Evolutionary conservation across 2,797 vertebrate genomes (phyloP).

Genomic region (Myotis daubentonii): DNA sequence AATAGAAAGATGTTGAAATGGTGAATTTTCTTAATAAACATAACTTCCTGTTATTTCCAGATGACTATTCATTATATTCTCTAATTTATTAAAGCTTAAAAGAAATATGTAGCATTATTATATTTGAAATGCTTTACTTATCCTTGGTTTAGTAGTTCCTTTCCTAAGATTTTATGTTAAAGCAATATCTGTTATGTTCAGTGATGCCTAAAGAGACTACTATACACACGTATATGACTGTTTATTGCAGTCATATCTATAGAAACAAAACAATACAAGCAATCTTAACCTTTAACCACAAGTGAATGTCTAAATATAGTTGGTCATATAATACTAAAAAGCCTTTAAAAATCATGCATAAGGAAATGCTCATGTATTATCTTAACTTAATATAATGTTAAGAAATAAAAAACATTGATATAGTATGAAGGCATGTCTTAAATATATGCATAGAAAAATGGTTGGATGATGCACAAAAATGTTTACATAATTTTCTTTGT

Average conservation of each 20-base stretch:
- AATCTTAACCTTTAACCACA: background rate
- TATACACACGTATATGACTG: background rate
- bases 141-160: background rate
- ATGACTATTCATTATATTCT: background rate
- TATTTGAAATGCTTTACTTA: background rate
- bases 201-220: background rate
- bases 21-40: background rate
- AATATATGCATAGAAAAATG: background rate
- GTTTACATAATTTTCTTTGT: background rate
- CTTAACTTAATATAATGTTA: background rate
- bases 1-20: background rate
- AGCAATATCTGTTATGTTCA: background rate
- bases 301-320: background rate
- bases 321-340: background rate
- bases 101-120: background rate
- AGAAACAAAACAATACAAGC: background rate
- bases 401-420: background rate
- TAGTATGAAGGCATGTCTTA: background rate
- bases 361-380: background rate
- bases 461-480: background rate
- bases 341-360: slow-evolving; percentile 14
- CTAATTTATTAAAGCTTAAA: background rate
- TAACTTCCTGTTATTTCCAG: background rate
- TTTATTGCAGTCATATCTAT: background rate
- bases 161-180: background rate